Evolutionary conservation across 2,888 invertebrate species (phyloP), one percentile per base, ranked within the genome.

Genomic region (Ethmia dodecea): DNA sequence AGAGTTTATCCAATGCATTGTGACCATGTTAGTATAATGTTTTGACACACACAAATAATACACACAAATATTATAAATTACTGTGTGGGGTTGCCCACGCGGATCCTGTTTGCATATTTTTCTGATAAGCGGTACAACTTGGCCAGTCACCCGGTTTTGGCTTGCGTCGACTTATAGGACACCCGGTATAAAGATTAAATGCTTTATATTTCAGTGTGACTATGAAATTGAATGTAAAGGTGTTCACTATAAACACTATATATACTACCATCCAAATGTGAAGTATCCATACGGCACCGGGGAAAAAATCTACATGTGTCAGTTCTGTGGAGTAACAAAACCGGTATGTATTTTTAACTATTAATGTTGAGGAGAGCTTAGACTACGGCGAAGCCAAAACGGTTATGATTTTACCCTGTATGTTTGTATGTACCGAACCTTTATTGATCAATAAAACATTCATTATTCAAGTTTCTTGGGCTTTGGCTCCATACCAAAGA

Each of bases 261-360:
- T 26, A 12, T 26, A 11, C 11, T 26, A 11, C 12, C 26, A 26
- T 26, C 3, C 26, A 5, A 26, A 9, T 10, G 12, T 6, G 5
- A 11, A 26, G 11, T 26, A 26, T 11, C 26, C 26, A 2, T 26
- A 26, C 5, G 11, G n/a, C 12, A 11, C 11, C n/a, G 12, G 6
- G 11, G 12, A 9, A 11, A 12, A 26, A 26, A 11, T 26, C n/a
- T n/a, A n/a, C 5, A 11, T 26, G 0, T 26, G 26, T 11, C 12
- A 12, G 11, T 10, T 26, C n/a, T 26, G 26, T 12, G 26, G 26
- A 22, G 22, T 22, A 8, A 22, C 26, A 3, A 26, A 26, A 27
- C 28, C 28, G 27, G 20, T 27, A 31, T 31, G 29, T 32, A 34
- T n/a, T 26, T 36, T 26, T 25, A n/a, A 12, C 3, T 25, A 25